A percentile compares a stretch with the other conserved stretches of the same genome.
Conservation (phyloP, 92 coral and sea anemone genomes). For the Blastomussa wellsi region DNA sequence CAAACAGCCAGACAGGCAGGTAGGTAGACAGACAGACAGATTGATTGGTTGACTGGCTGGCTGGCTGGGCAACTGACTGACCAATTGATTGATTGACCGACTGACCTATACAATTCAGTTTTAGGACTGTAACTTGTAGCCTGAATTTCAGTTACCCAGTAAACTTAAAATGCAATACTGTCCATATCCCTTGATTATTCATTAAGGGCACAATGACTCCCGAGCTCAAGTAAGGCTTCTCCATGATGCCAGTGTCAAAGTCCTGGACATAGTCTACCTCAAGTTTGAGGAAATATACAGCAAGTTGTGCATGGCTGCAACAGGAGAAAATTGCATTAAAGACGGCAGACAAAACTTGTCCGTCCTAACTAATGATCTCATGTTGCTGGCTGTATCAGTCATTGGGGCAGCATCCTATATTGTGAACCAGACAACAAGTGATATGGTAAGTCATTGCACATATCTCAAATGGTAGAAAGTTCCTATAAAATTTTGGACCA, state of each 20-base stretch:
- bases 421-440: conserved; percentile 83
- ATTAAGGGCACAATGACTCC: conserved; percentile 86
- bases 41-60: background rate
- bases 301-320: conserved; percentile 89
- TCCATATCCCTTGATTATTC: background rate
- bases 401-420: conserved; percentile 91
- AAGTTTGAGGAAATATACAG: conserved; percentile 79
- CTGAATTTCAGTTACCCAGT: too few relatives aligned
- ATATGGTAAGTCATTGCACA: conserved; percentile 51
- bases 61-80: background rate
- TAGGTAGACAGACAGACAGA: background rate
- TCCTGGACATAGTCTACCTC: conserved; percentile 87
- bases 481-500: background rate
- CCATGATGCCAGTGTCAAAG: conserved; percentile 86
- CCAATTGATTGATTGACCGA: background rate
- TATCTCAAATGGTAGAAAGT: background rate
- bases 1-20: background rate
- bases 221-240: conserved; percentile 89
- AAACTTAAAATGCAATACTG: background rate
- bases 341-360: conserved; percentile 87
- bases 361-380: conserved; percentile 78
- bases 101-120: background rate
- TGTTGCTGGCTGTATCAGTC: conserved; percentile 87
- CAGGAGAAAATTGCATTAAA: conserved; percentile 77
- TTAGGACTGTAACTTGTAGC: too few relatives aligned